phyloP scores from a whole-genome alignment of 2,797 vertebrate species.

The Rhinichthys osculus region DNA sequence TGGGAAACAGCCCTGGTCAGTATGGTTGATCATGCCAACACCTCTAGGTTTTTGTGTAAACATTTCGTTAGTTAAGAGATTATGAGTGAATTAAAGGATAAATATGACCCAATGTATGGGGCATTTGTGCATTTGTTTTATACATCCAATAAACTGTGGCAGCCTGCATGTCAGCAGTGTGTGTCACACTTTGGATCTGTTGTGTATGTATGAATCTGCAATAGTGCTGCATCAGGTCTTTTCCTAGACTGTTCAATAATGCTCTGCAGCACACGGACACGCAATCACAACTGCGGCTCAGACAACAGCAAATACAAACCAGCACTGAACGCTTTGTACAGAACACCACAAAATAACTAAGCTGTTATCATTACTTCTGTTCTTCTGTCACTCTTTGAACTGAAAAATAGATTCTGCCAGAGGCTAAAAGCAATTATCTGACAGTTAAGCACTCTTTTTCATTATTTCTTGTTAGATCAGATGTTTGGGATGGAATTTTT shows the following conservation, averaged over 20 bases:
- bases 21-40: not conserved
- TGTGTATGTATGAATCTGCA: conserved; percentile 74
- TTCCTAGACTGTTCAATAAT: conserved; percentile 76
- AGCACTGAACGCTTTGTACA: not conserved
- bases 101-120: not conserved
- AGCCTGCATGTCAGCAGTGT: conserved; percentile 1
- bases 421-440: not conserved
- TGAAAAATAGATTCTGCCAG: not conserved
- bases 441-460: too few relatives aligned
- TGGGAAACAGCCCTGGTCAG: too few relatives aligned
- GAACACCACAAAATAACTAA: not conserved
- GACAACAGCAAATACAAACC: conserved; percentile 6
- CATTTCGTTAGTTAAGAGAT: not conserved
- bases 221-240: conserved; percentile 70
- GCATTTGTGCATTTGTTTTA: not conserved
- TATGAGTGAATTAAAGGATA: not conserved
- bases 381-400: not conserved
- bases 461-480: not conserved
- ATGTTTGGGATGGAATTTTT: not conserved
- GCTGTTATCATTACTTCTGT: not conserved
- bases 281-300: conserved; percentile 45
- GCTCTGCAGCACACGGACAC: conserved; percentile 69
- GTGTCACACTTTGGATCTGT: conserved; percentile 52
- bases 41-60: not conserved
- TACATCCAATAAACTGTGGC: not conserved